Percentiles rank a stretch among this genome's conserved stretches.
phyloP scores from a whole-genome alignment of 2,797 vertebrate species.

The Centropyge bicolor region DNA sequence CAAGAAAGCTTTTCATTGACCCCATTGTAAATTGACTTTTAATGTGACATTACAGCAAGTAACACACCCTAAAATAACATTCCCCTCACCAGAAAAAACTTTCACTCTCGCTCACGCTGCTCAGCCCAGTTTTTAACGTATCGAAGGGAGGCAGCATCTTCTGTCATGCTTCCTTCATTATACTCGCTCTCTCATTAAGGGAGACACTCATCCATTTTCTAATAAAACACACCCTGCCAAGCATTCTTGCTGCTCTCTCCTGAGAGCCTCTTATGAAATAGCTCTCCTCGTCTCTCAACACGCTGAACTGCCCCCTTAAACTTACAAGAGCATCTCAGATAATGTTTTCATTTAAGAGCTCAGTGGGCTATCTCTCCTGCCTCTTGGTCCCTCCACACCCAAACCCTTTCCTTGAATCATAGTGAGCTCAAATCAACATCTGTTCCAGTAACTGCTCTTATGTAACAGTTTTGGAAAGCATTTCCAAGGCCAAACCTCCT shows the following conservation, averaged over 20 bases:
- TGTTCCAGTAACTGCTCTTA: slow-evolving; percentile 82
- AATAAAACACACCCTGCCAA: slow-evolving; percentile 79
- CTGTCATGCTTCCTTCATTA: slow-evolving; percentile 70
- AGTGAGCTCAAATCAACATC: slow-evolving; percentile 78
- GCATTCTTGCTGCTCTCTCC: slow-evolving; percentile 68
- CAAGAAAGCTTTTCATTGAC: slow-evolving; percentile 86
- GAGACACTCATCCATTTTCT: slow-evolving; percentile 76
- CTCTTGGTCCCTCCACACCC: slow-evolving; percentile 75
- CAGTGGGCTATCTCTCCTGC: slow-evolving; percentile 74
- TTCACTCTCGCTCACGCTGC: slow-evolving; percentile 56
- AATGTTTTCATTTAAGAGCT: slow-evolving; percentile 80
- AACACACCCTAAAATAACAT: slow-evolving; percentile 82
- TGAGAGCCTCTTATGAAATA: slow-evolving; percentile 75
- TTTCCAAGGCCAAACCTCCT: slow-evolving; percentile 65
- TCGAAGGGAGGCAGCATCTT: slow-evolving; percentile 70
- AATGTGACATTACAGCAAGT: slow-evolving; percentile 82
- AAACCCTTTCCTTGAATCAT: slow-evolving; percentile 73
- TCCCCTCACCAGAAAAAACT: slow-evolving; percentile 67
- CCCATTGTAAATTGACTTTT: slow-evolving; percentile 85
- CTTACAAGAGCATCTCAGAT: slow-evolving; percentile 70
- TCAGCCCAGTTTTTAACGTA: slow-evolving; percentile 43
- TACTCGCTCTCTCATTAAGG: slow-evolving; percentile 68
- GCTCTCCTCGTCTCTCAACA: slow-evolving; percentile 69
- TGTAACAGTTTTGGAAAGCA: slow-evolving; percentile 73
- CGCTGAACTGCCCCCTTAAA: slow-evolving; percentile 65